Base-by-base conservation (phyloP, 2,888 invertebrate genomes). In the Alsophila aescularia region DNA sequence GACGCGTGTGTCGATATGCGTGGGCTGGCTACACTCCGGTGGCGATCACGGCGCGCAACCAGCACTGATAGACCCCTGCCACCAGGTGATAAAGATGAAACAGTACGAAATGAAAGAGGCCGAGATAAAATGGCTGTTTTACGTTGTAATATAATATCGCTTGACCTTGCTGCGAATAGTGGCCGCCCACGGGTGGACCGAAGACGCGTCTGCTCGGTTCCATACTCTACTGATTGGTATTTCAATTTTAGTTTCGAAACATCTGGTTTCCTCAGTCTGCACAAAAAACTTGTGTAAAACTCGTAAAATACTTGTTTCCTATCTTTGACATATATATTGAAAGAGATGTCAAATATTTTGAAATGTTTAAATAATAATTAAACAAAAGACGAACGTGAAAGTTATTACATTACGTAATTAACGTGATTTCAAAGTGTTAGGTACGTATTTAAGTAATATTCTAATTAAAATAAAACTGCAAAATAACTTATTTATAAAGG, bases 131-230 rank as follows among this genome's bases (percentile, higher is more conserved):
- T 80, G 79, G 84, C 69, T 65, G 67, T 64, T 62, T 53, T 59
- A 64, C 69, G 73, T 70, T 87, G 90, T 85, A 90, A 90, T 82
- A 87, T 86, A 89, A 90, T 90, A 89, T 90, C 82, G 79, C 68
- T 55, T 79, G 88, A 85, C 90, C 90, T 90, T 90, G 90, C 89
- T 82, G 70, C 77, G 87, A 91, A 91, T 91, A 91, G 90, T 80
- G 75, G 67, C 81, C 88, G 87, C 90, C 90, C 78, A 90, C 90
- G 79, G 69, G 57, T 67, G 60, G 59, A 66, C 75, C 63, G 78
- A 78, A 81, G 75, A 77, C 71, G 69, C 64, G 73, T 70, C 68
- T 70, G 62, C 69, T 66, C 62, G 54, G 65, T 64, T 69, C 64
- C 64, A 68, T 47, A 64, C 66, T 70, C 62, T 60, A 63, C 68